These are phyloP conservation scores for Heteractis magnifica DNA, from an alignment of 92 coral and sea anemone genomes.

Conservation along the genomic window DNA sequence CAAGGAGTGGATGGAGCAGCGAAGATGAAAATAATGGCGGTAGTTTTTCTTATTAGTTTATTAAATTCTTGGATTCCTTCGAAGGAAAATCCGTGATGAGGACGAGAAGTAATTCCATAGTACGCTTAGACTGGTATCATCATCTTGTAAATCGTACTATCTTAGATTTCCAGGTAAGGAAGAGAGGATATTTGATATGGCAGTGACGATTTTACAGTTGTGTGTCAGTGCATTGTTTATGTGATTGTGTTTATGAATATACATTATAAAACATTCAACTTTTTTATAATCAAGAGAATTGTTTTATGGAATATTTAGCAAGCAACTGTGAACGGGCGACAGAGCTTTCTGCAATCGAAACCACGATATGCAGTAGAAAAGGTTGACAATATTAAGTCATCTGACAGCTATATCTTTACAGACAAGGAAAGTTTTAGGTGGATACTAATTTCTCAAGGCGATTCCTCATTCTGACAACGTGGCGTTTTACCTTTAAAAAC, in stretches of 20 bases:
- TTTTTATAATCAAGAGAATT: neutral
- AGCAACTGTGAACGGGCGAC: neutral
- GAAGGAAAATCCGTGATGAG: conserved; percentile 60
- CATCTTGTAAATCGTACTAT: conserved; percentile 89
- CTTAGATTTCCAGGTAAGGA: conserved; percentile 90
- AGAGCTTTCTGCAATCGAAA: neutral
- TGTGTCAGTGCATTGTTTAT: neutral
- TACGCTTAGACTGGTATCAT: conserved; percentile 96
- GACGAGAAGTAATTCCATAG: conserved; percentile 92
- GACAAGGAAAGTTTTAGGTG: too few relatives aligned
- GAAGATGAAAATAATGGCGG: conserved; percentile 12
- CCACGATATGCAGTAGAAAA: neutral
- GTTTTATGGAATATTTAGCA: neutral
- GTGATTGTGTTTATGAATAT: neutral
- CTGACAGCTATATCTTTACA: too few relatives aligned
- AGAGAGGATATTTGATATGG: neutral
- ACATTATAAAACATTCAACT: neutral
- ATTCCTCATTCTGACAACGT: too few relatives aligned
- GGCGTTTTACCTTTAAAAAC: too few relatives aligned
- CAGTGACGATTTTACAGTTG: neutral
- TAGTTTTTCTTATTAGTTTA: neutral
- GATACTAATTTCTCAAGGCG: too few relatives aligned
- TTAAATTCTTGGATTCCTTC: conserved; percentile 1
- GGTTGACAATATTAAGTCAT: neutral
- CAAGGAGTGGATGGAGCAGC: neutral